Conservation (phyloP, 2,113 vertebrate genomes). For the Emydocephalus ijimae region DNA sequence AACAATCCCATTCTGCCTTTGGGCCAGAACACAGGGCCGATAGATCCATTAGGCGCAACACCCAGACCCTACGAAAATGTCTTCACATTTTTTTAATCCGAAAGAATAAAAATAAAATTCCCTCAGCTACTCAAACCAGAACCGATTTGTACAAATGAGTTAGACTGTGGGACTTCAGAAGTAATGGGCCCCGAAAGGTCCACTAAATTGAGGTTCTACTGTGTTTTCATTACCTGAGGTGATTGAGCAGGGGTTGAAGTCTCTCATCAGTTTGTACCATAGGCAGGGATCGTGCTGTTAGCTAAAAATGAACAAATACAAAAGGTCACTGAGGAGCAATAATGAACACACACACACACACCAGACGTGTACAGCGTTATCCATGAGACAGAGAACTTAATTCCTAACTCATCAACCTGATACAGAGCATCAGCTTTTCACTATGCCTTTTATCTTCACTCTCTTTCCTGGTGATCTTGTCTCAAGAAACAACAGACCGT, state of each 20-base stretch:
- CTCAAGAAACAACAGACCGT: background rate
- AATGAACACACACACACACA: background rate
- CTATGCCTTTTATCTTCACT: background rate
- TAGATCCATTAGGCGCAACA: background rate
- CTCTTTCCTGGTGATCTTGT: background rate
- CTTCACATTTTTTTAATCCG: background rate
- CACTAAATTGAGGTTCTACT: background rate
- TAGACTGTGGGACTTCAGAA: background rate
- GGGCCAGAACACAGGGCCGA: background rate
- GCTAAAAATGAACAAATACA: conserved; percentile 58
- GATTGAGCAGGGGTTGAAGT: conserved; percentile 92
- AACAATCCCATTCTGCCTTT: background rate
- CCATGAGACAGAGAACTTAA: background rate
- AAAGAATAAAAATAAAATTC: background rate
- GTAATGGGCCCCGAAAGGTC: background rate
- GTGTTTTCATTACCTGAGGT: conserved; percentile 85
- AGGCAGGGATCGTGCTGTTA: conserved; percentile 89
- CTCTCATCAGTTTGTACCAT: conserved; percentile 91
- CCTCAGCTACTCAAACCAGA: background rate
- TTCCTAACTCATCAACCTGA: background rate
- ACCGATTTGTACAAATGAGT: background rate
- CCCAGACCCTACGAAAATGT: background rate
- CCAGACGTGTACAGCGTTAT: background rate
- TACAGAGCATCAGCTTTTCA: background rate
- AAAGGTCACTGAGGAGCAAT: background rate